Conservation (phyloP, 1,140 invertebrate genomes). For the Drosophila pseudoananassae region DNA sequence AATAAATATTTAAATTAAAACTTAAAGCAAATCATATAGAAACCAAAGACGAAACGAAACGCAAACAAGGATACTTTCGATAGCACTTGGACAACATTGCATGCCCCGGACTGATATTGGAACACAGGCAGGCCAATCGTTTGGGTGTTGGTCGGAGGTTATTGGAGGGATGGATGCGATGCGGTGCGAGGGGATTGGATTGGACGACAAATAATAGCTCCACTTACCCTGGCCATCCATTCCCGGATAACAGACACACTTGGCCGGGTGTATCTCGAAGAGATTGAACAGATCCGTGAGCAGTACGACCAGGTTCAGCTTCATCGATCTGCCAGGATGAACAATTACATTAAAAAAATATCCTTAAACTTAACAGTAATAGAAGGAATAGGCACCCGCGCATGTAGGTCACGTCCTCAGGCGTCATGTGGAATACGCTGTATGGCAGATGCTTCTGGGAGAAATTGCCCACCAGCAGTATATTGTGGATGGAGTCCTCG, state of each 20-base stretch:
- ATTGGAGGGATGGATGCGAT: constrained; percentile 57
- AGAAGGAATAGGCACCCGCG: constrained; percentile 88
- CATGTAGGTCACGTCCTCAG: constrained; percentile 98
- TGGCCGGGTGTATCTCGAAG: constrained; percentile 96
- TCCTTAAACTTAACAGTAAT: not conserved
- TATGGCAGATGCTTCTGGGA: constrained; percentile 93
- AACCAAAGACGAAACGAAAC: constrained; percentile 49
- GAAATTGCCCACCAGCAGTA: constrained; percentile 95
- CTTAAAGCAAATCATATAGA: constrained; percentile 22
- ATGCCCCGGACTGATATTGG: constrained; percentile 55
- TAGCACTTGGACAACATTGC: constrained; percentile 47
- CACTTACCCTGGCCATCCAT: constrained; percentile 86
- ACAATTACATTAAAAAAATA: constrained; percentile 53
- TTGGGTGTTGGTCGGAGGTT: constrained; percentile 13
- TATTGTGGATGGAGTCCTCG: constrained; percentile 96
- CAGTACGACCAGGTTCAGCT: constrained; percentile 96
- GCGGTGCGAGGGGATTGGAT: constrained; percentile 57
- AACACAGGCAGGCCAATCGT: constrained; percentile 54
- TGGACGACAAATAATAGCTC: not conserved
- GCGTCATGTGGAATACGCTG: constrained; percentile 96
- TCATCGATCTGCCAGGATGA: constrained; percentile 89
- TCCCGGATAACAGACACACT: constrained; percentile 93
- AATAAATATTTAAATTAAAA: constrained; percentile 20
- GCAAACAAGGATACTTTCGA: constrained; percentile 53
- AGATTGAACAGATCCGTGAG: constrained; percentile 98